Percentiles rank a stretch among this genome's conserved stretches.
Evolutionary conservation across 2,888 invertebrate genomes (phyloP).

Genomic region (Noctua janthe): DNA sequence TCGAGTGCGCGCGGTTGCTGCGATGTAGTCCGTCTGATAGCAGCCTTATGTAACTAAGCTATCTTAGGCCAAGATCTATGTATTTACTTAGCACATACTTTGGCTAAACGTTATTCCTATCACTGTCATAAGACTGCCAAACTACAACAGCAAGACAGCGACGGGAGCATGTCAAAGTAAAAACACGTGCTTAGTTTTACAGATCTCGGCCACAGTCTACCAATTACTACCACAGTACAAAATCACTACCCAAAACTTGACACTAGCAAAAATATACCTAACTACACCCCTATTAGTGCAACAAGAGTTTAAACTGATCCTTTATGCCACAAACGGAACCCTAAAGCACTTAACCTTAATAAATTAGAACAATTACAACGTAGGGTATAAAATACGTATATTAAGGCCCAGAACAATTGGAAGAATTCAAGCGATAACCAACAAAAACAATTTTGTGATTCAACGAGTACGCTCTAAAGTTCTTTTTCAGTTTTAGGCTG

Average conservation of each 20-base stretch:
- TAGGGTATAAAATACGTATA: constrained; percentile 62
- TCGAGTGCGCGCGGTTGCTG: no score
- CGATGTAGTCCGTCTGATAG: no score
- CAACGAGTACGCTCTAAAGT: constrained; percentile 76
- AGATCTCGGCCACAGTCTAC: neutral
- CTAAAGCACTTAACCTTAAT: constrained; percentile 36
- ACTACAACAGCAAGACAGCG: no score
- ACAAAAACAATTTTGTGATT: constrained; percentile 83
- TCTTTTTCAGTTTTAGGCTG: constrained; percentile 71
- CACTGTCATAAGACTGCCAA: no score
- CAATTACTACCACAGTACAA: neutral
- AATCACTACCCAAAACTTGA: neutral
- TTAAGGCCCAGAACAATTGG: constrained; percentile 70
- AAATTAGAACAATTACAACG: constrained; percentile 57
- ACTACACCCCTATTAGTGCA: neutral
- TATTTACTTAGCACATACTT: no score
- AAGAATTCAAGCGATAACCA: constrained; percentile 71
- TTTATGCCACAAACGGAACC: constrained; percentile 2
- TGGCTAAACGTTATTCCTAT: no score
- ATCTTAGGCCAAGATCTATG: neutral
- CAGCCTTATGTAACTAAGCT: neutral
- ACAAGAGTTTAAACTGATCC: constrained; percentile 14
- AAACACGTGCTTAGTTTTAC: neutral
- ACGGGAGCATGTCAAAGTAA: no score
- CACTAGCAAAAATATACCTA: neutral